These are phyloP conservation scores for Diachrysia chrysitis DNA, from an alignment of 2,888 invertebrate species.

Conservation along the genomic window DNA sequence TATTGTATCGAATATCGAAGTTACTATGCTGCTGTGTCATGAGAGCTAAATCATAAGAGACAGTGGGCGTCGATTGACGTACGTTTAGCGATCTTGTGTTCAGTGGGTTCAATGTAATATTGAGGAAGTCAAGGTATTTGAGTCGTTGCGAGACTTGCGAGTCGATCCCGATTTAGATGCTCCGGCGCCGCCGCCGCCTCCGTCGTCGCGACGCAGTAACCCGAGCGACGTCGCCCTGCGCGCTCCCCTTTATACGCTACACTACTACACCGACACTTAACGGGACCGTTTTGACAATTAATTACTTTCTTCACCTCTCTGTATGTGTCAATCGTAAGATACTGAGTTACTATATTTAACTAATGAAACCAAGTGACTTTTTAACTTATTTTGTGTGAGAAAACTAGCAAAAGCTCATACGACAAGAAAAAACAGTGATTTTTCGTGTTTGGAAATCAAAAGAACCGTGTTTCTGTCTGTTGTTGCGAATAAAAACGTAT, in stretches of 20 bases:
- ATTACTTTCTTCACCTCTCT: slow-evolving; percentile 59
- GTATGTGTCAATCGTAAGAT: slow-evolving; percentile 53
- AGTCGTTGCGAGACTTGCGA: slow-evolving; percentile 87
- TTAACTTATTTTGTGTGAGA: slow-evolving; percentile 31
- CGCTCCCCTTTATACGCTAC: slow-evolving; percentile 78
- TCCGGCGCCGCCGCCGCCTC: slow-evolving; percentile 86
- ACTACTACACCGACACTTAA: slow-evolving; percentile 64
- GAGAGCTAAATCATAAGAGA: slow-evolving; percentile 52
- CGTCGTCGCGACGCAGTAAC: slow-evolving; percentile 86
- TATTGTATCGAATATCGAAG: not conserved
- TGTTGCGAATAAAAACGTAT: slow-evolving; percentile 38
- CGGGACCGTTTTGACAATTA: slow-evolving; percentile 71
- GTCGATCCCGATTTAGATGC: slow-evolving; percentile 89
- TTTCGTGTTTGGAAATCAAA: slow-evolving; percentile 39
- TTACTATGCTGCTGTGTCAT: not conserved
- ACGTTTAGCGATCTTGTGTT: slow-evolving; percentile 84
- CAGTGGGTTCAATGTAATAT: slow-evolving; percentile 89
- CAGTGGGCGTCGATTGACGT: slow-evolving; percentile 86
- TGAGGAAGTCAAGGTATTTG: slow-evolving; percentile 90
- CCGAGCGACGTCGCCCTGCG: slow-evolving; percentile 85
- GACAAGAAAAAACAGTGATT: slow-evolving; percentile 43
- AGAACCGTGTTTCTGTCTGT: slow-evolving; percentile 28
- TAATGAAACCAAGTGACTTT: slow-evolving; percentile 45
- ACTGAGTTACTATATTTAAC: slow-evolving; percentile 53
- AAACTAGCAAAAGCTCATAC: slow-evolving; percentile 31